Percentiles rank a stretch among this genome's conserved stretches.
These are phyloP conservation scores for Sinohyriopsis cumingii DNA, from an alignment of 2,888 invertebrate genomes.

Conservation along the genomic window DNA sequence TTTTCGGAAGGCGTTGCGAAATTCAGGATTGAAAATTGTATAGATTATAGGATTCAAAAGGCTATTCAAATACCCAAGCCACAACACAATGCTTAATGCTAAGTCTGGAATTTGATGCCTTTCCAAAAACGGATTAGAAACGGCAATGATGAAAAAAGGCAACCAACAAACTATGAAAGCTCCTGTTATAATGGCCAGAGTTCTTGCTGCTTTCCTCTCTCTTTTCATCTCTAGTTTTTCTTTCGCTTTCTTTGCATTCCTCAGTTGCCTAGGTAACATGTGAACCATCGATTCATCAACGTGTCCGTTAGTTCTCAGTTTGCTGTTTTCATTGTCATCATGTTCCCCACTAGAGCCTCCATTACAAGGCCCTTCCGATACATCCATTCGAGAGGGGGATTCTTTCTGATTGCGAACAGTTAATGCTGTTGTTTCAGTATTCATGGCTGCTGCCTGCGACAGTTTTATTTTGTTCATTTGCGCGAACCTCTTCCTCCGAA, in stretches of 20 bases:
- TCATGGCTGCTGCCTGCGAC: constrained; percentile 7
- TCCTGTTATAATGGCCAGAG: constrained; percentile 83
- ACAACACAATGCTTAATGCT: constrained; percentile 75
- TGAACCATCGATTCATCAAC: constrained; percentile 23
- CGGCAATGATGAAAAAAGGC: constrained; percentile 94
- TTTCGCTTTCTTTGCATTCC: constrained; percentile 44
- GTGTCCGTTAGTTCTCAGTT: constrained; percentile 29
- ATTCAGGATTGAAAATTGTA: constrained; percentile 94
- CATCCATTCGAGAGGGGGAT: constrained; percentile 22
- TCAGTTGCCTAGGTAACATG: constrained; percentile 39
- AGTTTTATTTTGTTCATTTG: constrained; percentile 28
- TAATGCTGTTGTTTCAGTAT: constrained; percentile 36
- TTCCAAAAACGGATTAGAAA: constrained; percentile 84
- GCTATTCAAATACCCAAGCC: constrained; percentile 94
- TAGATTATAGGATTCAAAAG: constrained; percentile 94
- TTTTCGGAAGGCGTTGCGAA: constrained; percentile 90
- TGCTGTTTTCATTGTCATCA: constrained; percentile 46
- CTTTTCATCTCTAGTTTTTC: constrained; percentile 70
- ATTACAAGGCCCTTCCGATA: constrained; percentile 27
- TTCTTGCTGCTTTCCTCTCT: constrained; percentile 71
- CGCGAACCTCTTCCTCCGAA: constrained; percentile 75
- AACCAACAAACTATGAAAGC: constrained; percentile 94
- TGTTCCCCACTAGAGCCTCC: constrained; percentile 33
- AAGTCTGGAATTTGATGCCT: constrained; percentile 51
- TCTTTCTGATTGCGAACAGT: constrained; percentile 23